Percentiles rank a stretch among this genome's conserved stretches.
Conservation (phyloP, 2,888 invertebrate species). For the Xylota sylvarum region DNA sequence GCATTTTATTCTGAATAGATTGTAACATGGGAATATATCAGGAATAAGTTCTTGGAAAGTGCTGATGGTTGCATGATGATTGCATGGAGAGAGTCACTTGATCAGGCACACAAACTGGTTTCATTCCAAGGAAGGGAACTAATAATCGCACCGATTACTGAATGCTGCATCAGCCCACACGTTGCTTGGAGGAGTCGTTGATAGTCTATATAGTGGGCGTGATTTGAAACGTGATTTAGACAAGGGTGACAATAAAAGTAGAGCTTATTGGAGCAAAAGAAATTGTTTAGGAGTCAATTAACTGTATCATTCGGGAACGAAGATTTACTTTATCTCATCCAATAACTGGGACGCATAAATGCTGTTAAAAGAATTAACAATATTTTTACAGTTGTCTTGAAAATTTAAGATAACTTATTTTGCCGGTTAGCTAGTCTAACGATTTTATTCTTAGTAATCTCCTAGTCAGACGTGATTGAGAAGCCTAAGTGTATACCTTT, state of each 20-base stretch:
- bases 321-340: too few relatives aligned
- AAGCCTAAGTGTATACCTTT: too few relatives aligned
- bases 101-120: conserved; percentile 20
- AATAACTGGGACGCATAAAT: too few relatives aligned
- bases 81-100: conserved; percentile 23
- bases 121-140: conserved; percentile 22
- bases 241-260: conserved; percentile 8
- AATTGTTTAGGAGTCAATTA: conserved; percentile 31
- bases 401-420: too few relatives aligned
- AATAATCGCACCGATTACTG: conserved; percentile 34
- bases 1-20: conserved; percentile 2
- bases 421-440: too few relatives aligned
- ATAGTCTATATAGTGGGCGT: conserved; percentile 27
- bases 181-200: conserved; percentile 12
- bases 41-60: conserved; percentile 39
- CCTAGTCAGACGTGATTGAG: too few relatives aligned
- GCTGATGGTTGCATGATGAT: conserved; percentile 19
- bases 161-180: conserved; percentile 31
- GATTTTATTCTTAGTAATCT: too few relatives aligned
- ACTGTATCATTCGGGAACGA: background rate
- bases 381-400: too few relatives aligned
- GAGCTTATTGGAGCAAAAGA: background rate
- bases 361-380: too few relatives aligned
- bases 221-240: conserved; percentile 34
- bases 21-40: conserved; percentile 27